Percentiles rank a stretch among this genome's conserved stretches.
Evolutionary conservation across 2,113 vertebrate species (phyloP).

Genomic region (Odontophorus gujanensis): DNA sequence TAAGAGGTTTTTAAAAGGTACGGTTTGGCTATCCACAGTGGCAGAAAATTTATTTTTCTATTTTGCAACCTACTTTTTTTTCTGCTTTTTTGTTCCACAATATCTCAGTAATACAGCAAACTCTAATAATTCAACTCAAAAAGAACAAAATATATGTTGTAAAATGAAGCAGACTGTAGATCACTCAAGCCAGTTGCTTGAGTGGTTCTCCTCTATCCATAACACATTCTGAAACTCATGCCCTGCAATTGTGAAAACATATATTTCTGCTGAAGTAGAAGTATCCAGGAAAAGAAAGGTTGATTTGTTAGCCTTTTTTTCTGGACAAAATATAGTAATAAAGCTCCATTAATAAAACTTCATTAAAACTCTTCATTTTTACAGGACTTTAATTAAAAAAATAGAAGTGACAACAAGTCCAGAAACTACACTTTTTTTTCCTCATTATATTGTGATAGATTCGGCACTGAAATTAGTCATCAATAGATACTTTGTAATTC

Average conservation of each 20-base stretch:
- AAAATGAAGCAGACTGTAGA: neutral
- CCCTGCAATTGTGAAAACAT: neutral
- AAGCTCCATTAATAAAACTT: no score
- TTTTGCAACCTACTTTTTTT: neutral
- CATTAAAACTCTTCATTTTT: neutral
- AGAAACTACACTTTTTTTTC: neutral
- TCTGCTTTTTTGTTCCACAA: neutral
- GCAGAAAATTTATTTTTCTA: neutral
- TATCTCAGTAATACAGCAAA: neutral
- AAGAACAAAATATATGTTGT: neutral
- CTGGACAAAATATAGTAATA: neutral
- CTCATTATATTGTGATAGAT: neutral
- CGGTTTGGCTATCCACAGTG: neutral
- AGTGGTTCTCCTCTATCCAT: neutral
- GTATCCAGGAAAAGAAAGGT: neutral
- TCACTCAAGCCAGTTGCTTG: neutral
- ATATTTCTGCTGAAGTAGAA: neutral
- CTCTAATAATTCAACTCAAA: neutral
- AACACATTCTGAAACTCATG: neutral
- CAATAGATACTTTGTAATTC: neutral
- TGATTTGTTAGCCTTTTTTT: neutral
- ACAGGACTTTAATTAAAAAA: neutral
- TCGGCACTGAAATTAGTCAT: neutral
- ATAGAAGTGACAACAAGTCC: neutral
- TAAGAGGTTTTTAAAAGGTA: neutral